Base-by-base conservation (phyloP, 53 echinoderm and acorn worm species). In the Apostichopus leukothele region DNA sequence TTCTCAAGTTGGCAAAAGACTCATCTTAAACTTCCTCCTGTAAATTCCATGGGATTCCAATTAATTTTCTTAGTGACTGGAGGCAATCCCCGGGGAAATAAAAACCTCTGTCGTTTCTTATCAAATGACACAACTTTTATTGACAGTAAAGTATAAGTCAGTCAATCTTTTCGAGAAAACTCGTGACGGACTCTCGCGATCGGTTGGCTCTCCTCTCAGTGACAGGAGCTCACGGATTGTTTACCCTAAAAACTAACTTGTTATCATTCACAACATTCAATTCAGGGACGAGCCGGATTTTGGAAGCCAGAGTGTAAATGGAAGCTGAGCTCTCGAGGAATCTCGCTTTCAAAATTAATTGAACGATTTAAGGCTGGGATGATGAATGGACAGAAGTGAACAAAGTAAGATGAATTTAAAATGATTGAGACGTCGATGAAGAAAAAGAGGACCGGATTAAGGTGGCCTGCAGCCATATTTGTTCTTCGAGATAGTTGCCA, bases 11-110 rank as follows among this genome's bases (percentile, higher is more conserved):
- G 10, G 39, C 10, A 57, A 7, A 57, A 57, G 57, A 57, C 10
- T 7, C 57, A 57, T 57, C 57, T 10, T 18, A 71, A 71, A 71
- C 14, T 16, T 71, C 71, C 68, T 19, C 20, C 6, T 71, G 1
- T 14, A n/a, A 71, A n/a, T 71, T 71, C 71, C 20, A 19, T 6
- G 18, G 71, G 71, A 71, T 71, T 71, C 16, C 11, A 55, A 81
- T 53, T 81, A 77, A 77, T 77, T 77, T 39, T 77, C 77, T 77
- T 77, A 77, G 11, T 81, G 55, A 81, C 81, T 81, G 16, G 55
- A 54, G 81, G 81, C 81, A 21, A 59, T 81, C 81, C 55, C 81
- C 22, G 14, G 81, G 53, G 81, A 81, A 81, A 55, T 81, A 54
- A 77, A 77, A 39, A 39, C 53, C 18, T 18, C 55, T 7, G 18